phyloP scores from a whole-genome alignment of 2,888 invertebrate species.

The Malthinus seriepunctatus region DNA sequence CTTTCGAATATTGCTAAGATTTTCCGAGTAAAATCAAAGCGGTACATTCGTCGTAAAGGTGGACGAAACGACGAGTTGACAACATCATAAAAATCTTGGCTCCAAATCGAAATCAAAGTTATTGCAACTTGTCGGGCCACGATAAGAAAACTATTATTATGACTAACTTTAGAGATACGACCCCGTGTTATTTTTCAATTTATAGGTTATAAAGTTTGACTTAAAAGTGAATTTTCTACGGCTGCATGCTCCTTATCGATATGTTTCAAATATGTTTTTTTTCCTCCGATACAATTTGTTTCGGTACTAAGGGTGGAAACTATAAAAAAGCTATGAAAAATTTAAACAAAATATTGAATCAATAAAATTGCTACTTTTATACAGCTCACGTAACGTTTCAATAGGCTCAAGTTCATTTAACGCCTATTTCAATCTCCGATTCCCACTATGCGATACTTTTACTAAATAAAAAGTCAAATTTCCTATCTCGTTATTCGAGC shows the following conservation, averaged over 20 bases:
- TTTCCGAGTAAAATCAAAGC: slow-evolving; percentile 9
- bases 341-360: no score
- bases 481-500: no score
- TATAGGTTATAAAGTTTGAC: slow-evolving; percentile 37
- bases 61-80: slow-evolving; percentile 21
- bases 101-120: slow-evolving; percentile 36
- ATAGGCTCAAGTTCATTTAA: no score
- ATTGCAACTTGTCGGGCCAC: slow-evolving; percentile 37
- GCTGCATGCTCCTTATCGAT: slow-evolving; percentile 26
- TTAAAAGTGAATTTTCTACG: slow-evolving; percentile 13
- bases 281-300: no score
- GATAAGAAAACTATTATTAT: slow-evolving; percentile 44
- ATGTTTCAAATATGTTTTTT: slow-evolving; percentile 20
- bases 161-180: slow-evolving; percentile 39
- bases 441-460: no score
- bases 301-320: no score
- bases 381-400: no score
- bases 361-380: no score
- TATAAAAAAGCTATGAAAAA: no score
- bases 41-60: neutral
- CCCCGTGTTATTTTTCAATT: slow-evolving; percentile 45
- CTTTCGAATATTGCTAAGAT: slow-evolving; percentile 9
- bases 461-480: no score
- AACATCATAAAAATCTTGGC: slow-evolving; percentile 37
- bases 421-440: no score